Base-by-base conservation (phyloP, 2,888 invertebrate species). In the Syrista parreyssii region DNA sequence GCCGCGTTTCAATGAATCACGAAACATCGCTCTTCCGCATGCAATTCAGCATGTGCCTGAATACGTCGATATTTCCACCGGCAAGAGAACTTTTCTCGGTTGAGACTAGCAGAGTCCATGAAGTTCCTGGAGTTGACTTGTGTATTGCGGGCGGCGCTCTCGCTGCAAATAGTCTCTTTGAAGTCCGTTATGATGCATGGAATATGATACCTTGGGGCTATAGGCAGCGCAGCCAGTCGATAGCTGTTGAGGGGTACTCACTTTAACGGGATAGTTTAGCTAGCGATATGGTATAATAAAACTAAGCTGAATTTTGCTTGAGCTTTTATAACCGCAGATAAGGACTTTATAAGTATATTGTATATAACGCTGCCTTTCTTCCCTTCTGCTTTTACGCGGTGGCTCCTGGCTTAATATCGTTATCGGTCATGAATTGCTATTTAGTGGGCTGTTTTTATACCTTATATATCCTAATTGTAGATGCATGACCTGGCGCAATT, bases 391-490 rank as follows among this genome's bases (percentile, higher is more conserved):
- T 23, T 23, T 55, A 23, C 55, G 55, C 23, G 23, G 23, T 78
- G 78, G 79, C 81, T 77, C 78, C 79, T 75, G 78, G 75, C 80
- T 78, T 76, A 80, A 79, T 79, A 78, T 79, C 72, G 78, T 81
- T 82, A 79, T 81, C 55, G 55, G 55, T 23, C 55, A 9, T 55
- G 55, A 55, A 55, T 55, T 55, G 55, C 55, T 55, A 55, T 55
- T 55, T 55, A 55, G 55, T 23, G 9, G 9, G 55, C 55, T 55
- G 23, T 55, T 55, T 55, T 55, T 55, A 55, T 55, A 55, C 55
- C 55, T 55, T 55, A 23, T 55, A 55, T 55, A 23, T 55, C 55
- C 55, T 55, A 55, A 55, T 55, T 55, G 9, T 55, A 55, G 55
- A 23, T 23, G 55, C 55, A 55, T 55, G 55, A 55, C 55, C 55